Base-by-base conservation (phyloP, 2,888 invertebrate genomes). In the Dendrolimus pini region DNA sequence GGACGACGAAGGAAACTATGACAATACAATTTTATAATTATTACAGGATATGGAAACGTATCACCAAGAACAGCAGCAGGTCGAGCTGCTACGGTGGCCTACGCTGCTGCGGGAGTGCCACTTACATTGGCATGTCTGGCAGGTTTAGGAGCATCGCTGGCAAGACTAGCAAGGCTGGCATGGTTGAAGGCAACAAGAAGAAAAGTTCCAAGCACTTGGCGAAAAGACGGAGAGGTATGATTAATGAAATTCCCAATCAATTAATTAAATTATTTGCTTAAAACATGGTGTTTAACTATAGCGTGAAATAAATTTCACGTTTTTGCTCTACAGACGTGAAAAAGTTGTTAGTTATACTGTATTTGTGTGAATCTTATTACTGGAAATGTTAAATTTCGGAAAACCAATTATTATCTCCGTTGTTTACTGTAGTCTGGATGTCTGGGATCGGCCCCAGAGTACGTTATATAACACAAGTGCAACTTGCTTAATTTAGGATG, bases 21-120 rank as follows among this genome's bases (percentile, higher is more conserved):
- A 30, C 30, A 3, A 30, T 30, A 30, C 30, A 30, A 30, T 30
- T 30, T 30, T 9, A 57, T 62, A 55, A 10, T 57, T 57, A 55
- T 55, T 52, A 6, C 80, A 97, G 97, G 97, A 64, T 97, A 97
- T 79, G 97, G 96, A 56, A 96, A 96, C 79, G 93, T 96, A 41
- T 95, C 96, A 2, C 97, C 97, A 0, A 93, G 94, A 68, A 97
- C 97, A 10, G 93, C 95, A 12, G 93, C 94, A 41, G 97, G 97
- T 7, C 95, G 97, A 78, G 93, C 96, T 41, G 94, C 96, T 14
- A 96, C 97, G 7, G 96, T 97, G 74, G 91, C 96, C 53, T 97
- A 97, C 80, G 97, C 97, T 13, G 93, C 97, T 58, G 93, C 97
- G 60, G 97, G 97, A 12, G 97, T 97, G 56, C 97, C 97, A 7